These are phyloP conservation scores for Zoanthus sociatus DNA, from an alignment of 92 coral and sea anemone species.

Conservation along the genomic window DNA sequence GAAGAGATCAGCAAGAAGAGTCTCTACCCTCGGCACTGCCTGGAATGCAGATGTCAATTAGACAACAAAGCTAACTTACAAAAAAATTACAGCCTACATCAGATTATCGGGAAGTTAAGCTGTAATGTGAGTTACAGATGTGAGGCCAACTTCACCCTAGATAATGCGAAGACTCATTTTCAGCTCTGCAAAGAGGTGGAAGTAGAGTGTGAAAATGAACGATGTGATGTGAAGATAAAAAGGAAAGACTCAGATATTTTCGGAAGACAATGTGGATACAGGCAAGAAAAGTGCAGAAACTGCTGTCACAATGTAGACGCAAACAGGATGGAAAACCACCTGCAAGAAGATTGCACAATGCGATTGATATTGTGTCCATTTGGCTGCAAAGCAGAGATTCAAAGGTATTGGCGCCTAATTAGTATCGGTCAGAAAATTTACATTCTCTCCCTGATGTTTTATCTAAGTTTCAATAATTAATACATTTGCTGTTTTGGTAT, in stretches of 20 bases:
- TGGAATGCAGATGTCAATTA: not conserved
- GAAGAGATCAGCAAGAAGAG: not conserved
- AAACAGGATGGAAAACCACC: not conserved
- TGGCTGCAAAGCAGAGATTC: not conserved
- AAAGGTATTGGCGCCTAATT: not conserved
- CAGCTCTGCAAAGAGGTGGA: not conserved
- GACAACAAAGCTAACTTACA: not conserved
- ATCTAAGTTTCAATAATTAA: not conserved
- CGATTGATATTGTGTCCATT: not conserved
- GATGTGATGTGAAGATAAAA: not conserved
- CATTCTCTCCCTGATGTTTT: not conserved
- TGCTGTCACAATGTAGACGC: not conserved
- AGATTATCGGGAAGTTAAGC: not conserved
- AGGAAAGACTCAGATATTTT: not conserved
- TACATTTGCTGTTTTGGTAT: not conserved
- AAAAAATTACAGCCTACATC: not conserved
- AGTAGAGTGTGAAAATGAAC: not conserved
- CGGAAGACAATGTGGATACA: constrained; percentile 4
- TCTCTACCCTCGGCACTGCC: constrained; percentile 3
- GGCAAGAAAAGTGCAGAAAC: not conserved
- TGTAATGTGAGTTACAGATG: not conserved
- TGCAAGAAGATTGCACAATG: not conserved
- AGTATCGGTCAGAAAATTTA: not conserved
- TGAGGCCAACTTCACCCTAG: not conserved
- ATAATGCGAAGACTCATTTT: not conserved